phyloP scores from a whole-genome alignment of 1,140 invertebrate species.

The Mya arenaria region DNA sequence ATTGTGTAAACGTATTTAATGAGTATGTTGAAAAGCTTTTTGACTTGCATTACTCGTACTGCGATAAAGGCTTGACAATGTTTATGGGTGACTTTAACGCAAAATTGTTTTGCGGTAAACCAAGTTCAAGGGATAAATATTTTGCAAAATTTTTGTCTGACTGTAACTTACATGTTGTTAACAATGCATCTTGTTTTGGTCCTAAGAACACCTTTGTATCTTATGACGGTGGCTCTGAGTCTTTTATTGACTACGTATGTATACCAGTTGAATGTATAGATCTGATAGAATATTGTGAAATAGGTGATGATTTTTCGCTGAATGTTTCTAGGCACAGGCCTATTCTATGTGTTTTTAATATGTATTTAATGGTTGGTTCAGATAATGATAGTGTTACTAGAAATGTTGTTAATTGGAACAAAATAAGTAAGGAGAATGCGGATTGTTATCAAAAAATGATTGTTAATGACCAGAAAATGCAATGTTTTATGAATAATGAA shows the following conservation, averaged over 20 bases:
- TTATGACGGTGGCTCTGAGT: too few relatives aligned
- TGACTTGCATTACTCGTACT: conserved; percentile 8
- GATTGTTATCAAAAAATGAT: neutral
- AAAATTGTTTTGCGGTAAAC: too few relatives aligned
- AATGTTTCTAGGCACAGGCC: conserved; percentile 30
- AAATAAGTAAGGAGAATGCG: neutral
- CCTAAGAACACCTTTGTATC: too few relatives aligned
- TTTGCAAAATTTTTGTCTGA: too few relatives aligned
- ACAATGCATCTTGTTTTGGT: too few relatives aligned
- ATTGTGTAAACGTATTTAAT: neutral
- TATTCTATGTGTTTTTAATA: neutral
- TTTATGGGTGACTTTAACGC: too few relatives aligned
- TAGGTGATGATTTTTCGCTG: neutral
- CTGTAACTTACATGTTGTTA: too few relatives aligned
- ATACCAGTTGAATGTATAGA: neutral
- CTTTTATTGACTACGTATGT: conserved; percentile 4
- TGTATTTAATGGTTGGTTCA: neutral
- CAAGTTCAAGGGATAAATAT: too few relatives aligned
- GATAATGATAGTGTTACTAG: neutral
- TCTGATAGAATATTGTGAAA: neutral
- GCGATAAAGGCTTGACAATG: too few relatives aligned
- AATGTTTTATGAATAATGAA: neutral
- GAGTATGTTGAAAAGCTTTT: conserved; percentile 24
- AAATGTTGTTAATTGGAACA: neutral
- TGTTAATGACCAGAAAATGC: neutral